phyloP scores from a whole-genome alignment of 2,888 invertebrate species.

The Cyrtodaria siliqua region DNA sequence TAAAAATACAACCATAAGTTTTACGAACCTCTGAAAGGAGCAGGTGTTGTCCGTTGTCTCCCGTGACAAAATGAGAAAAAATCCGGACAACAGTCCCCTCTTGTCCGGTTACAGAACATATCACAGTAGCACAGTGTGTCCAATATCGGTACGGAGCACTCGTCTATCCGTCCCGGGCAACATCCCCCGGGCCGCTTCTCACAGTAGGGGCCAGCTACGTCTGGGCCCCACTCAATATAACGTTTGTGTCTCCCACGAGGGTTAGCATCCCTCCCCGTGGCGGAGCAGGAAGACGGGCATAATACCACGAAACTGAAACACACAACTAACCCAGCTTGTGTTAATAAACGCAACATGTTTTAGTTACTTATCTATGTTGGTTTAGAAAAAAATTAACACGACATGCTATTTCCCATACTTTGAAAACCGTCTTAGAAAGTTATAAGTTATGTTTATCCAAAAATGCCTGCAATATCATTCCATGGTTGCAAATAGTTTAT shows the following conservation, averaged over 20 bases:
- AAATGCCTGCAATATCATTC: too few relatives aligned
- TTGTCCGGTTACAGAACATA: conserved; percentile 93
- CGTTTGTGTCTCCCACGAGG: conserved; percentile 52
- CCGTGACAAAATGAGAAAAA: conserved; percentile 92
- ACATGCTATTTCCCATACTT: too few relatives aligned
- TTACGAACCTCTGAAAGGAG: conserved; percentile 42
- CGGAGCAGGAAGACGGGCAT: neutral
- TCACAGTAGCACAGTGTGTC: conserved; percentile 97
- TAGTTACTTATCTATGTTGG: too few relatives aligned
- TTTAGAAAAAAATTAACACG: too few relatives aligned
- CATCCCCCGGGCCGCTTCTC: conserved; percentile 73
- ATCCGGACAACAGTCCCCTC: conserved; percentile 97
- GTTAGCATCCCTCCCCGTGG: neutral
- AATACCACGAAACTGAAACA: neutral
- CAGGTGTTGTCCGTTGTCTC: conserved; percentile 44
- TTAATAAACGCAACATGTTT: neutral
- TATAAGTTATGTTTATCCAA: too few relatives aligned
- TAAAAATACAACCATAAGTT: too few relatives aligned
- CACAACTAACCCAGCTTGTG: neutral
- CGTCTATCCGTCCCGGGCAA: conserved; percentile 92
- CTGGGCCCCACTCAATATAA: conserved; percentile 74
- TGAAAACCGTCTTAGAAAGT: too few relatives aligned
- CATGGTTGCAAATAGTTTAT: too few relatives aligned
- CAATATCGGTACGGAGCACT: conserved; percentile 93
- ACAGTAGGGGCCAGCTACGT: conserved; percentile 77